Evolutionary conservation across 2,888 invertebrate species (phyloP), one percentile per base, ranked within the genome.

Genomic region (Axea sp.): DNA sequence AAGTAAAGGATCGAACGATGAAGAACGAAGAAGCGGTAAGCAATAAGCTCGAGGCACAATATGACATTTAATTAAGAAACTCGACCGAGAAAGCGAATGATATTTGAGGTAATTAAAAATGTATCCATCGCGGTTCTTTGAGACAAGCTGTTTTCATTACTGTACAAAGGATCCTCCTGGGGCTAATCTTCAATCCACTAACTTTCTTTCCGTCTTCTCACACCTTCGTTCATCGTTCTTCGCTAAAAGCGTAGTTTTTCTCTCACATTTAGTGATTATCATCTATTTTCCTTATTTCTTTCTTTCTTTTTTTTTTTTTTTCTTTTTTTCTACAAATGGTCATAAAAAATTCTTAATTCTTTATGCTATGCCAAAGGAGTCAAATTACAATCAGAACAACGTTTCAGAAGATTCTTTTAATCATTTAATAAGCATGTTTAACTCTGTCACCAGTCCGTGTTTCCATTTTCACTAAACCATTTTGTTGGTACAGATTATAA

Each of bases 41-140:
- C 35, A 45, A 60, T 72, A 57, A 72, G 83, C 81, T 73, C 71
- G 60, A 73, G 84, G 81, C 78, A 72, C 77, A 80, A 82, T 85
- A 86, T 83, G 86, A 86, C 86, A 86, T 86, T 86, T 85, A 86
- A 87, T 87, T 86, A 86, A 86, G 83, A 83, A 83, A 80, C 80
- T 79, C 78, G 80, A 74, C 64, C 77, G 78, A 78, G 77, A 78
- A 67, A 75, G 68, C 73, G 78, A 85, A 82, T 82, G 83, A 85
- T 86, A 87, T 86, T 86, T 82, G 82, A 84, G 78, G 83, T 83
- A 87, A 87, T 87, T 87, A 87, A 86, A 87, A 87, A 86, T 87
- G 85, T 85, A 86, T 86, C 83, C 84, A 80, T 84, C 83, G 82
- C 82, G 83, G 84, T 84, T 85, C 86, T 87, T 87, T 87, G 86